These are phyloP conservation scores for Pseudomyrmex cubaensis DNA, from an alignment of 1,140 invertebrate species.

Conservation along the genomic window DNA sequence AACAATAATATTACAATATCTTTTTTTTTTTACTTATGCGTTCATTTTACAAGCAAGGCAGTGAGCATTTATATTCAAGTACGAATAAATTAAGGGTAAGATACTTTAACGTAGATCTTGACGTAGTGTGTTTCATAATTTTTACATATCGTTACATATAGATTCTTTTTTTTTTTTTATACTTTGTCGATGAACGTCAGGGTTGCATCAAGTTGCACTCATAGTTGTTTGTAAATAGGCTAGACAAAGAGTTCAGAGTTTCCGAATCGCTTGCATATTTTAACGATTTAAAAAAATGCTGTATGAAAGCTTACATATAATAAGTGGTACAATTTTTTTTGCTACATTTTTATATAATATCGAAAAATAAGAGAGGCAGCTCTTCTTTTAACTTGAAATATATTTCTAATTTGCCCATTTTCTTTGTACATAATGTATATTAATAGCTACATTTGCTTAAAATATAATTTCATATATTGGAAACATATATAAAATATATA, in stretches of 20 bases:
- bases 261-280: conserved; percentile 23
- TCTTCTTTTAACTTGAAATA: conserved; percentile 27
- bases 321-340: conserved; percentile 27
- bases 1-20: not conserved
- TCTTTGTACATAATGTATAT: conserved; percentile 28
- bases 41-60: conserved; percentile 78
- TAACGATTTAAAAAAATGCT: conserved; percentile 17
- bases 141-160: not conserved
- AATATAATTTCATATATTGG: conserved; percentile 4
- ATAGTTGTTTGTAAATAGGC: conserved; percentile 9
- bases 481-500: not conserved
- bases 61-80: conserved; percentile 69
- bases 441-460: conserved; percentile 60
- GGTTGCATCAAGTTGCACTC: conserved; percentile 3
- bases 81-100: conserved; percentile 73
- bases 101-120: conserved; percentile 35
- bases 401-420: conserved; percentile 41
- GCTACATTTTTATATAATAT: conserved; percentile 17
- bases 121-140: conserved; percentile 30
- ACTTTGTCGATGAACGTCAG: conserved; percentile 3
- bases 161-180: conserved; percentile 1
- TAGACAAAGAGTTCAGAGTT: conserved; percentile 1
- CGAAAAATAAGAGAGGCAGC: conserved; percentile 7
- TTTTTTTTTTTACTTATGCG: conserved; percentile 51
- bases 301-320: conserved; percentile 39